Conservation (phyloP, 2,113 vertebrate species). For the Serilophus lunatus region DNA sequence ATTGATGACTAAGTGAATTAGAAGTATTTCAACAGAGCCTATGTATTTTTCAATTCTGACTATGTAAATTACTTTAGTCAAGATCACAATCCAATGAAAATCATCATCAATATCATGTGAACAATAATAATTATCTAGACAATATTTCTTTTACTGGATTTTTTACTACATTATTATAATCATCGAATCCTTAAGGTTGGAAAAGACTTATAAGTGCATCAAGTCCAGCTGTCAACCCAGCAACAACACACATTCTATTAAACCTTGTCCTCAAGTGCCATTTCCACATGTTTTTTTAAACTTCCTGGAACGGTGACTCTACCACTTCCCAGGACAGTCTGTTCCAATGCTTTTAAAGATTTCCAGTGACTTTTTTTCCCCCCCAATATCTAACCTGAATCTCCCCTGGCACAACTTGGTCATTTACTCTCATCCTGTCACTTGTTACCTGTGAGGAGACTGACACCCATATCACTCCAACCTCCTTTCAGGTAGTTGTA, state of each 20-base stretch:
- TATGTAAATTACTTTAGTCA: too few relatives aligned
- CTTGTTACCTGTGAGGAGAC: background rate
- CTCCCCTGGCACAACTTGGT: background rate
- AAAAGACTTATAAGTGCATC: too few relatives aligned
- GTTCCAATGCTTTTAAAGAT: background rate
- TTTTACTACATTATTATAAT: too few relatives aligned
- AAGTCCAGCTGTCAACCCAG: accelerated
- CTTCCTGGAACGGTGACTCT: background rate
- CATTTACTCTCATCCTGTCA: background rate
- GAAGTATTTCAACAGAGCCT: too few relatives aligned
- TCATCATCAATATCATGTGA: too few relatives aligned
- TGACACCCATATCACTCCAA: background rate
- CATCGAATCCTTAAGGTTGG: too few relatives aligned
- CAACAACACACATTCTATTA: background rate
- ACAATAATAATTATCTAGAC: too few relatives aligned
- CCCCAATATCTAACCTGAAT: background rate
- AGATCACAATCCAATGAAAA: too few relatives aligned
- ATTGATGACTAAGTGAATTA: too few relatives aligned
- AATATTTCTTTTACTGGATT: too few relatives aligned
- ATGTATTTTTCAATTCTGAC: too few relatives aligned
- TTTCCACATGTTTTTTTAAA: background rate
- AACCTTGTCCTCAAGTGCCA: background rate
- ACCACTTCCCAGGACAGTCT: background rate
- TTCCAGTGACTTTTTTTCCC: background rate
- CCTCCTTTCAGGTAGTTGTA: background rate